Percentiles rank a stretch among this genome's conserved stretches.
Evolutionary conservation across 1,140 invertebrate species (phyloP).

Genomic region (Nymphalis io): DNA sequence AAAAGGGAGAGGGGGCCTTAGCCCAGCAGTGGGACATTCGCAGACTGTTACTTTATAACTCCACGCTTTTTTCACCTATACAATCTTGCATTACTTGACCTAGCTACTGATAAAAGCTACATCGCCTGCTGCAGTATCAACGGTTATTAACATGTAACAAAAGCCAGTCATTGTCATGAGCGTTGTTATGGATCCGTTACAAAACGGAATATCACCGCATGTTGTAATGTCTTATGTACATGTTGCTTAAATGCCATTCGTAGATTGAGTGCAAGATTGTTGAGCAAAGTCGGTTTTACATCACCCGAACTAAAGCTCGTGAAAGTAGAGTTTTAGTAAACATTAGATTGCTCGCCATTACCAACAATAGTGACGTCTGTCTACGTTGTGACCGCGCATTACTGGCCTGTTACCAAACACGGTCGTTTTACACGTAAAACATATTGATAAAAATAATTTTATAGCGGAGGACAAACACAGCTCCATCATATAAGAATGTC

Average conservation of each 20-base stretch:
- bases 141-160: constrained; percentile 23
- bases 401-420: too few species aligned
- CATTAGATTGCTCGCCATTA: neutral
- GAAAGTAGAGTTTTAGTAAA: constrained; percentile 6
- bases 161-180: constrained; percentile 22
- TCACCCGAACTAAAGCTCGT: constrained; percentile 3
- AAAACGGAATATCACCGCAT: constrained; percentile 26
- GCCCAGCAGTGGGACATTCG: too few species aligned
- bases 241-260: constrained; percentile 36
- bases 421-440: too few species aligned
- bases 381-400: neutral
- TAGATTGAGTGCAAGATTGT: constrained; percentile 30
- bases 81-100: neutral
- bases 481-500: too few species aligned
- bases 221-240: constrained; percentile 37
- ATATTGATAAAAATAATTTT: too few species aligned
- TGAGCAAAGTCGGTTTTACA: constrained; percentile 8
- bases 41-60: too few species aligned
- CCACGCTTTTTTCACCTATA: neutral
- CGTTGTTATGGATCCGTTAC: constrained; percentile 26
- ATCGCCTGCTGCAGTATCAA: neutral
- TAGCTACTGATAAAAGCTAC: neutral
- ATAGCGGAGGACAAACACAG: too few species aligned
- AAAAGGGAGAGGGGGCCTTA: too few species aligned
- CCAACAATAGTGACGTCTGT: neutral